Percentiles rank a stretch among this genome's conserved stretches.
Evolutionary conservation across 2,797 vertebrate genomes (phyloP).

Genomic region (Lerista edwardsae): DNA sequence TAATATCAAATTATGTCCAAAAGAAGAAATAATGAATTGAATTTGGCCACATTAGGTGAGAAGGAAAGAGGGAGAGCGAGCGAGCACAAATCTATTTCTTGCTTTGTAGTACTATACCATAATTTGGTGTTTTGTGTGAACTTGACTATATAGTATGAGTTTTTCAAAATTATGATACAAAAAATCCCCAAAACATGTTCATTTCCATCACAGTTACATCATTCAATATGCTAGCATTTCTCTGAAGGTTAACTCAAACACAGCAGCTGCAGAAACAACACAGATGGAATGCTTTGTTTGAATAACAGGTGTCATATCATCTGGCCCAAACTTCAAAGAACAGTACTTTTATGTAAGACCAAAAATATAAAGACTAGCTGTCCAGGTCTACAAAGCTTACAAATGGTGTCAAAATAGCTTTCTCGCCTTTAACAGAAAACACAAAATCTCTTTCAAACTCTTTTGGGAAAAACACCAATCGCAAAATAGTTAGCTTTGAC

Average conservation of each 20-base stretch:
- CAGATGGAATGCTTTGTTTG: conserved; percentile 45
- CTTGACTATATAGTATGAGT: not conserved
- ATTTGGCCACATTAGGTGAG: too few relatives aligned
- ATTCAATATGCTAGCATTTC: conserved; percentile 43
- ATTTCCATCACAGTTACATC: not conserved
- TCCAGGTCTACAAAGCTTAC: conserved; percentile 42
- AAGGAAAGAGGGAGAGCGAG: too few relatives aligned
- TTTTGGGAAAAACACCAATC: not conserved
- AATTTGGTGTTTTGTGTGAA: not conserved
- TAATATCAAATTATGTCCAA: too few relatives aligned
- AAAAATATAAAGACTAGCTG: conserved; percentile 49
- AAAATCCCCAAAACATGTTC: too few relatives aligned
- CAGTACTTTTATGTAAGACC: conserved; percentile 57
- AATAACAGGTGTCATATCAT: conserved; percentile 61
- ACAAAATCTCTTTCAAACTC: conserved; percentile 28
- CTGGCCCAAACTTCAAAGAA: conserved; percentile 62
- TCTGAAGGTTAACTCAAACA: conserved; percentile 16
- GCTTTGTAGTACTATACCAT: not conserved
- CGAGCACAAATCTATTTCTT: not conserved
- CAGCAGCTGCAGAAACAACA: not conserved
- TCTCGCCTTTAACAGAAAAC: conserved; percentile 24
- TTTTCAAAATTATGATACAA: too few relatives aligned
- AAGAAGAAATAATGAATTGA: too few relatives aligned
- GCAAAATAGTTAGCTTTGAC: conserved; percentile 26
- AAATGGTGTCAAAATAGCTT: conserved; percentile 33